phyloP scores from a whole-genome alignment of 2,797 vertebrate species.

The Hybognathus amarus region DNA sequence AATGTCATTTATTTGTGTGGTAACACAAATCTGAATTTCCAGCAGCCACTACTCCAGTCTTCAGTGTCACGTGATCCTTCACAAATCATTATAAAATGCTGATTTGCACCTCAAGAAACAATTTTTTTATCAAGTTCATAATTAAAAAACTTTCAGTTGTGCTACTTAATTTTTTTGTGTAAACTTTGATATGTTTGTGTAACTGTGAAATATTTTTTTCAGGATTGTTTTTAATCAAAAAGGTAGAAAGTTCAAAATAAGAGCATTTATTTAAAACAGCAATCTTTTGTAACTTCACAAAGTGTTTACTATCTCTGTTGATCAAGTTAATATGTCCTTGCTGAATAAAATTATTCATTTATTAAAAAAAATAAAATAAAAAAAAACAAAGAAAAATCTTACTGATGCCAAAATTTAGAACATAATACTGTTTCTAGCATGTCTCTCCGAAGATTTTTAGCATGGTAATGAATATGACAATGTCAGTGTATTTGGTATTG shows the following conservation, averaged over 20 bases:
- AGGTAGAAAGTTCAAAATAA: background rate
- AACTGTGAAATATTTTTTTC: background rate
- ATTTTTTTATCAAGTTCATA: background rate
- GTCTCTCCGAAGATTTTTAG: background rate
- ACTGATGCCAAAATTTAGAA: background rate
- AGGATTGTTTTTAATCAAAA: background rate
- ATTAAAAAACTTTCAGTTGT: background rate
- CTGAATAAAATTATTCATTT: background rate
- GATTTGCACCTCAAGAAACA: background rate
- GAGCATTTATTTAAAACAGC: background rate
- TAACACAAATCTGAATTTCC: background rate
- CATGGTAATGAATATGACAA: background rate
- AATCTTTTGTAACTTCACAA: background rate
- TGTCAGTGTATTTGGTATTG: background rate
- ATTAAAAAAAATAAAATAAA: too few species aligned
- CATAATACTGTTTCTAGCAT: background rate
- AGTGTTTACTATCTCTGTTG: background rate
- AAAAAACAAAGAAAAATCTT: background rate
- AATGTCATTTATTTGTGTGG: background rate
- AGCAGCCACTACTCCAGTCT: background rate
- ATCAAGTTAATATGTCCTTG: background rate
- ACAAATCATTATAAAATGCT: background rate
- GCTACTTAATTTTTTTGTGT: background rate
- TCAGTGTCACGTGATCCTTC: background rate
- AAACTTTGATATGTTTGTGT: background rate